Conservation (phyloP, 2,113 vertebrate genomes). For the Tichodroma muraria region DNA sequence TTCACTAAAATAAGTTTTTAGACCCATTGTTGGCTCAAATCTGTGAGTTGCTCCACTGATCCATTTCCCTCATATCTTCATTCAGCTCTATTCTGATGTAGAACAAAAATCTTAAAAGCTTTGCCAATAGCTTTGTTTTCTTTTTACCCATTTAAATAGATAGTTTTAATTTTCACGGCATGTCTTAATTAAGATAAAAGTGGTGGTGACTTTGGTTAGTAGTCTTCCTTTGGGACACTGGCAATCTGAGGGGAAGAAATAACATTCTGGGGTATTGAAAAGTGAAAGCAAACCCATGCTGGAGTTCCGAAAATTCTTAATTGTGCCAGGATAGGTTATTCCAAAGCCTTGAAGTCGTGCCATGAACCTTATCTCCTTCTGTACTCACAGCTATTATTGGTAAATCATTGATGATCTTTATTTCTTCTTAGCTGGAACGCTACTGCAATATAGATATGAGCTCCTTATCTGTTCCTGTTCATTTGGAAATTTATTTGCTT, state of each 20-base stretch:
- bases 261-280: background rate
- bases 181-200: background rate
- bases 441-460: background rate
- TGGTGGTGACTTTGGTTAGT: background rate
- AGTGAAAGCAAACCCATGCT: background rate
- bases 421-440: background rate
- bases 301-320: background rate
- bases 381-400: background rate
- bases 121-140: background rate
- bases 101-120: background rate
- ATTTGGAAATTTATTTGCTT: background rate
- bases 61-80: background rate
- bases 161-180: background rate
- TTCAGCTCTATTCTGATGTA: background rate
- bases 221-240: background rate
- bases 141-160: background rate
- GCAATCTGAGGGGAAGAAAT: background rate
- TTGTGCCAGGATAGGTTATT: background rate
- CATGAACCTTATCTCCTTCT: background rate
- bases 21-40: background rate
- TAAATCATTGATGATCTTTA: background rate
- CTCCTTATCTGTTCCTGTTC: background rate
- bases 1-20: background rate
- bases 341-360: background rate
- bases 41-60: background rate